Base-by-base conservation (phyloP, 2,113 vertebrate genomes). In the Entomyzon cyanotis region DNA sequence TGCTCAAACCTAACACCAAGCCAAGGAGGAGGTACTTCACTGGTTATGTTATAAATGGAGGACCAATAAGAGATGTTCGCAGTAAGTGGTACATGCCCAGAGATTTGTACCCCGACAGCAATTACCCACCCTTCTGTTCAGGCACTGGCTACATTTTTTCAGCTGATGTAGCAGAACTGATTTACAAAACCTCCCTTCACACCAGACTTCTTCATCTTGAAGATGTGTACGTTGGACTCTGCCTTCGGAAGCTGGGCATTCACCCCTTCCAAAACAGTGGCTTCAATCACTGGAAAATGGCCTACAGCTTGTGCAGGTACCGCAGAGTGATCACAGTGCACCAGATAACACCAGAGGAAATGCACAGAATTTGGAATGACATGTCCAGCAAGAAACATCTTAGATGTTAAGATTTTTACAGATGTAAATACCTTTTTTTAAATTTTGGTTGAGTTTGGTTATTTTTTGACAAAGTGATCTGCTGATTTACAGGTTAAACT, bases 251-350 rank as follows among this genome's bases (percentile, higher is more conserved):
- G 96, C 97, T 99, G 89, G 99, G 99, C 84, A 99, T 99, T 87
- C 99, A 99, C 95, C 99, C 99, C 67, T 99, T 99, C 97, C 99
- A 99, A 98, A 99, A 99, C 98, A 99, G 99, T 97, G 99, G 99
- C 93, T 99, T 99, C 95, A 99, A 99, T 98, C 99, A 99, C 97
- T 99, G 99, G 99, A 99, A 99, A 97, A 99, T 99, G 99, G 99
- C 99, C 67, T 99, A 99, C 92, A 99, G 99, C 94, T 98, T 99
- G 96, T 99, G 99, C 95, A 97, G 99, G 90, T 99, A 99, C 95
- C 98, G 99, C 13, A 98, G 99, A 16, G 98, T 99, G 65, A 99
- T 99, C 97, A 99, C 99, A 0, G 99, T 99, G 84, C 99, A 99
- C 97, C 99, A 99, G 98, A 99, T 99, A 97, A 99, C 99, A 41